Evolutionary conservation across 53 echinoderm and acorn worm species (phyloP), one percentile per base, ranked within the genome.

Genomic region (Zoroaster sp.): DNA sequence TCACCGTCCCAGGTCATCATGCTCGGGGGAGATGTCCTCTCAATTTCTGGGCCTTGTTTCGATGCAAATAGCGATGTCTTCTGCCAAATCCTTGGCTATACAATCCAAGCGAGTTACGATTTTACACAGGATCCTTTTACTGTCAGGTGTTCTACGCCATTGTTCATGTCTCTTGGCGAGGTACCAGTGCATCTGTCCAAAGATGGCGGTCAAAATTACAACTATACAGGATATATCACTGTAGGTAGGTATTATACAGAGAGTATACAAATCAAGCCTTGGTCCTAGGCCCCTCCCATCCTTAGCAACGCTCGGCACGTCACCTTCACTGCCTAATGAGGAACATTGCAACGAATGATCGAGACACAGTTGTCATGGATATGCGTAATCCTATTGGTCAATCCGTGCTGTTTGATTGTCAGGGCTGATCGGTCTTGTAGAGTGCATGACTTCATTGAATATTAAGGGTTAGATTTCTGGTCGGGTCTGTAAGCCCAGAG

Each of bases 21-120:
- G 95, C 92, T 97, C 12, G 97, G 97, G 28, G 97, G 97, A 21
- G 95, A 97, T 34, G 92, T 93, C 59, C 88, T 97, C n/a, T 86
- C 95, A 53, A 90, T 97, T 51, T 97, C 97, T 13, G 97, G 97
- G 28, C 97, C 97, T 1, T 97, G 97, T 55, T 97, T 94, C 46
- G 87, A 92, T 23, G 72, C 49, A 63, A 78, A 11, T 54, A 91
- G 89, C 51, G 77, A 91, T 17, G 92, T 97, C 47, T 87, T 88
- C 31, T 97, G 97, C 42, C 77, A 87, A 42, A 88, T 97, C 12
- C 92, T 92, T 34, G 97, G 92, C 35, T 54, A 82, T 7, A 80
- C 83, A 5, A 93, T 86, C 43, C 87, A 87, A 39, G 94, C 96
- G 34, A 86, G 87, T 41, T 94, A 94, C 66, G 87, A 96, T 75